Evolutionary conservation across 2,888 invertebrate species (phyloP), one percentile per base, ranked within the genome.

Genomic region (Caenorhabditis uteleia): DNA sequence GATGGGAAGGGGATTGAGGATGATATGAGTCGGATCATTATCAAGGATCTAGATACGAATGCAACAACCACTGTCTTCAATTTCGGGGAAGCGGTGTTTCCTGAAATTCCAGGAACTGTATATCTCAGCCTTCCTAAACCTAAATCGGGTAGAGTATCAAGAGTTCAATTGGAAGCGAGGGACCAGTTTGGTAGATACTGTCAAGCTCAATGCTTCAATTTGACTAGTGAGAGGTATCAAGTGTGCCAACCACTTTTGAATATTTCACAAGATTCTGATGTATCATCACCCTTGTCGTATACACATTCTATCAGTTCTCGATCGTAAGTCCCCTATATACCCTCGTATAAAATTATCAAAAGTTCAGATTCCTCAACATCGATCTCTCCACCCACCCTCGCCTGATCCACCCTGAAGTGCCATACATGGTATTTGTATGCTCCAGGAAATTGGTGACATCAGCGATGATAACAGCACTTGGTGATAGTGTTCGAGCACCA

Each of bases 111-210:
- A 21, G 81, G 81, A n/a, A 58, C 75, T 14, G 59, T 81, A 12
- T 81, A 82, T 58, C 42, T 81, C 18, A 74, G 79, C 10, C 45
- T 81, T 5, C 80, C 80, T 12, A 77, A 80, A 40, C 77, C 79
- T n/a, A 54, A 57, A 33, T 60, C 65, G 12, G 75, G 68, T 21
- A 54, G 65, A 12, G 38, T 55, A 21, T 49, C 54, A 34, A 69
- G 76, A 45, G 73, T 81, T 21, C 58, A 68, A 1, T 44, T 81
- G 50, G 78, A 77, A 26, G 81, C 80, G 1, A 55, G 71, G 40
- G 81, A 81, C 48, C 72, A 72, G 26, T 76, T 74, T 48, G 81
- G 81, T 23, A 62, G 80, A 42, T 82, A 81, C 51, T 81, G 81
- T 51, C 81, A 81, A 49, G 72, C 78, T 14, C 77, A 81, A 46